Percentiles rank a stretch among this genome's conserved stretches.
phyloP scores from a whole-genome alignment of 2,797 vertebrate species.

The Peromyscus nudipes region DNA sequence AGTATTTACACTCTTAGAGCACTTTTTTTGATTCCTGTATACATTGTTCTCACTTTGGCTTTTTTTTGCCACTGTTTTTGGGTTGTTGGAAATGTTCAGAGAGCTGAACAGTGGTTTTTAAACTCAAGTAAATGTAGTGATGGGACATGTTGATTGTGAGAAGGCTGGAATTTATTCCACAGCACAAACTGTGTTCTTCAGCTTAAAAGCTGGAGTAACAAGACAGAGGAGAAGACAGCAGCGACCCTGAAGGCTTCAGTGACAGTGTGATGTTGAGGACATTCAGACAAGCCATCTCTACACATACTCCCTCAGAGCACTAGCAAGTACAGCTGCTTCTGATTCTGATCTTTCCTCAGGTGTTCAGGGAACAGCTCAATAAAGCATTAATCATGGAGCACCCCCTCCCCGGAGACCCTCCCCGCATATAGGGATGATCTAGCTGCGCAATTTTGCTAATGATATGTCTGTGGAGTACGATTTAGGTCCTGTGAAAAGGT shows the following conservation, averaged over 20 bases:
- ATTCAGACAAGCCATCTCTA: slow-evolving; percentile 44
- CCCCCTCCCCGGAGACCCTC: background rate
- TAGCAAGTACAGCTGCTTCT: slow-evolving; percentile 45
- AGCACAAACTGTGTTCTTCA: slow-evolving; percentile 50
- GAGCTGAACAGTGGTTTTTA: slow-evolving; percentile 13
- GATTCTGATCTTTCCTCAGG: slow-evolving; percentile 29
- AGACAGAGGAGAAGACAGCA: slow-evolving; percentile 25
- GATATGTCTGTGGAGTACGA: slow-evolving; percentile 23
- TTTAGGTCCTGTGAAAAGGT: background rate
- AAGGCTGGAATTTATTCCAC: slow-evolving; percentile 20
- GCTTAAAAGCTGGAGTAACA: slow-evolving; percentile 23
- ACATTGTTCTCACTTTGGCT: background rate
- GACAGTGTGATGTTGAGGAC: background rate
- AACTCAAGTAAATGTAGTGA: slow-evolving; percentile 21
- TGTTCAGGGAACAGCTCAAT: slow-evolving; percentile 74
- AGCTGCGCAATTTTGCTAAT: slow-evolving; percentile 53
- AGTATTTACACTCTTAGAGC: background rate
- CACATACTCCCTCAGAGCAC: background rate
- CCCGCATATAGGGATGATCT: slow-evolving; percentile 24
- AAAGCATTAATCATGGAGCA: slow-evolving; percentile 68
- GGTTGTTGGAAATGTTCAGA: slow-evolving; percentile 50
- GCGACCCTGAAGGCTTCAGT: background rate
- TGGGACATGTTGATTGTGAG: slow-evolving; percentile 47
- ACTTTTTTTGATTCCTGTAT: background rate
- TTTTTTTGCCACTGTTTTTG: background rate